Evolutionary conservation across 2,888 invertebrate genomes (phyloP), one percentile per base, ranked within the genome.

Genomic region (Idaea aversata): DNA sequence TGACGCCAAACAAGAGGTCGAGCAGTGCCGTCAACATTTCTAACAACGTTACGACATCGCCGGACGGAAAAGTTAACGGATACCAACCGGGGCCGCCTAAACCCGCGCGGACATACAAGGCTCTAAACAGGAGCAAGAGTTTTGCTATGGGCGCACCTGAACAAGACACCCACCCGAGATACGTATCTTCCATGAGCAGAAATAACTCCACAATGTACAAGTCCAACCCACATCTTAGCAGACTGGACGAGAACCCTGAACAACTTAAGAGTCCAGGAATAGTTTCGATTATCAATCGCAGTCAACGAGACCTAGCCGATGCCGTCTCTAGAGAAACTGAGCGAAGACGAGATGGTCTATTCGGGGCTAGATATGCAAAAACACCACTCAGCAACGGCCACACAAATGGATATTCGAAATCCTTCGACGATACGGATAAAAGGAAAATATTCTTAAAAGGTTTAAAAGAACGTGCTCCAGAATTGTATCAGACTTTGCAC

Each of bases 231-330:
- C 96, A 97, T 81, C 88, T 97, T 61, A 95, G 95, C 79, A 93
- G 95, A 25, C 87, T 96, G 62, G 95, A 95, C 73, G 96, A 96
- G 79, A 95, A 94, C 7, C 95, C 95, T 0, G 95, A 94, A 70
- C 95, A 96, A 65, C 88, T 97, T 7, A 97, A 97, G 84, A 97
- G 97, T 83, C 97, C 97, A 0, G 97, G 97, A 59, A 96, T 98
- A 72, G 96, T 98, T 58, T 97, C 97, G 66, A 96, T 97, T 73
- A 96, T 97, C 69, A 97, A 96, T 82, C 94, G 97, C 72, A 97
- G 97, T 85, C 97, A 97, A 81, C 94, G 95, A 69, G 97, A 97
- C 83, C 87, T 97, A 35, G 94, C 95, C 35, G 95, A 95, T 78
- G 95, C 95, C 7, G 91, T 93, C 2, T 93, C 93, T 4, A 83